These are phyloP conservation scores for Ophion slaviceki DNA, from an alignment of 2,888 invertebrate species.

Conservation along the genomic window DNA sequence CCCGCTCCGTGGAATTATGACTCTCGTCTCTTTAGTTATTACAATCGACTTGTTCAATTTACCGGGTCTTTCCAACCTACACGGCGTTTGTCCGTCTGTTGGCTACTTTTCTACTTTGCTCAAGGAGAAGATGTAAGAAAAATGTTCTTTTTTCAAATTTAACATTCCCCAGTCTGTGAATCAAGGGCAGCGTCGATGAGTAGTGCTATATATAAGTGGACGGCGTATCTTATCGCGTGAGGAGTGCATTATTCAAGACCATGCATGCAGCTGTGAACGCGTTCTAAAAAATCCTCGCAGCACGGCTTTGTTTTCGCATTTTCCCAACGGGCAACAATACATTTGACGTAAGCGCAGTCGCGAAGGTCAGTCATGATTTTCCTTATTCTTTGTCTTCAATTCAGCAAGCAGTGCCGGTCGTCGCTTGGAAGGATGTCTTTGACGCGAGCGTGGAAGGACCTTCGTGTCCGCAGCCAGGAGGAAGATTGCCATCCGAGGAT, in stretches of 20 bases:
- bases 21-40: background rate
- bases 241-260: conserved; percentile 19
- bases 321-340: background rate
- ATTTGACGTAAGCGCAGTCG: background rate
- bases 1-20: background rate
- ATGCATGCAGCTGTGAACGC: background rate
- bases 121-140: background rate
- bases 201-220: background rate
- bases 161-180: background rate
- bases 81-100: background rate
- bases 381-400: background rate
- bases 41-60: conserved; percentile 8
- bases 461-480: conserved; percentile 84
- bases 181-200: background rate
- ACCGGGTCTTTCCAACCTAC: background rate
- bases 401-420: conserved; percentile 85
- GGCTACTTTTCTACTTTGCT: background rate
- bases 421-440: conserved; percentile 84
- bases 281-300: background rate
- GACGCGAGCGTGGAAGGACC: conserved; percentile 86
- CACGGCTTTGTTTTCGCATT: background rate
- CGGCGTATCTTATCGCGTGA: conserved; percentile 11
- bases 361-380: background rate
- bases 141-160: background rate
- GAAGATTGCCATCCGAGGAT: conserved; percentile 85